Base-by-base conservation (phyloP, 2,113 vertebrate species). In the Ctenodactylus gundi region DNA sequence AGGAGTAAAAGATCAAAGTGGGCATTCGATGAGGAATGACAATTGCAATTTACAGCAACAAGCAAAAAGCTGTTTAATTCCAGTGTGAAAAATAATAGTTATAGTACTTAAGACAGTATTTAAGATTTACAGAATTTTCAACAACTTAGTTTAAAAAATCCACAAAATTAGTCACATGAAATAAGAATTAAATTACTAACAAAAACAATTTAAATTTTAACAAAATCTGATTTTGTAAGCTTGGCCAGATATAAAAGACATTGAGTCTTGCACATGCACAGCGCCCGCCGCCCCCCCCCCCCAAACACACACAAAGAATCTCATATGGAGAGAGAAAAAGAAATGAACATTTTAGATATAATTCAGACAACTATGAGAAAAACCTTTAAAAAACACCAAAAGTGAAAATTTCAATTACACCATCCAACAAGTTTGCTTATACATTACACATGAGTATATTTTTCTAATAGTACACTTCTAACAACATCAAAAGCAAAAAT, bases 371-470 rank as follows among this genome's bases (percentile, higher is more conserved):
- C 60, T 94, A 41, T 82, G 29, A 75, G 27, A 29, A 60, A 75
- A 86, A 85, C 8, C 1, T 72, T 72, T 65, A 73, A 92, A 91
- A 91, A 51, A 51, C 55, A 91, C 55, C n/a, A 53, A 2, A 18
- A 51, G 87, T 91, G 41, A 80, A 80, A 91, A 2, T 53, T 89
- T 84, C 64, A 84, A 80, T 18, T 44, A 84, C 70, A 36, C 2
- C 64, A 96, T 29, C 78, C 55, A 91, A 49, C 44, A 93, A 88
- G 64, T 87, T 76, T 95, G 55, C 44, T 87, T 34, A n/a, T n/a
- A n/a, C n/a, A 94, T 3, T 88, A 88, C 44, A 78, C 44, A 77
- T 23, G 55, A 92, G 39, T 29, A 84, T 20, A 70, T 39, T 83
- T 82, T 91, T 57, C 76, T 87, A 7, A 84, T 17, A 88, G 31